phyloP scores from a whole-genome alignment of 1,140 invertebrate genomes.

The Episyrphus balteatus region DNA sequence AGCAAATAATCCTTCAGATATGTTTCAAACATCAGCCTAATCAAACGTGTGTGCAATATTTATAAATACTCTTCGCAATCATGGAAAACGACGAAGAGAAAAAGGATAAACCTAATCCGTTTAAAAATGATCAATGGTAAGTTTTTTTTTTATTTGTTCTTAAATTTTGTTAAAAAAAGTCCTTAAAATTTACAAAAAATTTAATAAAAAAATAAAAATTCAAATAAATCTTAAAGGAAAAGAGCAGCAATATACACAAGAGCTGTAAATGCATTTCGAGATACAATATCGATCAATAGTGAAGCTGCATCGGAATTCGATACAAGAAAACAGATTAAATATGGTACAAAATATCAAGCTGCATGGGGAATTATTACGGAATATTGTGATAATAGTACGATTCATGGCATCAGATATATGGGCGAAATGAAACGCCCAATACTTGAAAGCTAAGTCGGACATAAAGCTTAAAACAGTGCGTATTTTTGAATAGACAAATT shows the following conservation, averaged over 20 bases:
- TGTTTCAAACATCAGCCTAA: no score
- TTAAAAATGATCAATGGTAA: no score
- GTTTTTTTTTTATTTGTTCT: no score
- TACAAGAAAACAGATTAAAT: conserved; percentile 34
- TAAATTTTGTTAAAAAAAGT: no score
- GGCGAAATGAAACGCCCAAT: conserved; percentile 34
- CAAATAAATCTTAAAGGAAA: conserved; percentile 12
- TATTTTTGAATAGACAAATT: no score
- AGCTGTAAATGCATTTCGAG: conserved; percentile 20
- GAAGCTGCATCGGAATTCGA: conserved; percentile 27
- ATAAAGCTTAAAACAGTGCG: conserved; percentile 27
- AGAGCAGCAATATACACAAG: conserved; percentile 28
- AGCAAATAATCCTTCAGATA: no score
- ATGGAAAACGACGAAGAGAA: no score
- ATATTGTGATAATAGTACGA: conserved; percentile 34
- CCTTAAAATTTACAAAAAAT: no score
- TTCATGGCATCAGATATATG: conserved; percentile 37
- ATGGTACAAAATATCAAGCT: conserved; percentile 28
- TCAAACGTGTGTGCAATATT: no score
- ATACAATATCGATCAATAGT: conserved; percentile 27
- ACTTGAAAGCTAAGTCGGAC: conserved; percentile 19
- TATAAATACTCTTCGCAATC: no score
- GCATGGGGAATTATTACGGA: conserved; percentile 33
- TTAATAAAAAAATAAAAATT: neutral
- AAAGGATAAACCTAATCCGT: no score